These are phyloP conservation scores for Hucho hucho DNA, from an alignment of 2,113 vertebrate genomes.

Conservation along the genomic window DNA sequence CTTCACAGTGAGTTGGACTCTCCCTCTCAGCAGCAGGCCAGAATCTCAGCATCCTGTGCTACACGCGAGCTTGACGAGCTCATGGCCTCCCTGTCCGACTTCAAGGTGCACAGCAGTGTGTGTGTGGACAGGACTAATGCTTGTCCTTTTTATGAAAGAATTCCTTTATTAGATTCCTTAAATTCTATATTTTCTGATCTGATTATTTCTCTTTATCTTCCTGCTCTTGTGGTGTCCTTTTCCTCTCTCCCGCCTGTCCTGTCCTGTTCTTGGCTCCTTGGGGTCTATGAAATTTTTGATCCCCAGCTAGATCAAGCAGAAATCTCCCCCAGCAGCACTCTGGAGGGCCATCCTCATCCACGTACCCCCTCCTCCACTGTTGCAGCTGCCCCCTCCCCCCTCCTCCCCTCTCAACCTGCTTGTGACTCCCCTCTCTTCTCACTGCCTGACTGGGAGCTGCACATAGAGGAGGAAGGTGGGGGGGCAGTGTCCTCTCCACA, in stretches of 20 bases:
- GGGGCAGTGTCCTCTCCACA: not conserved
- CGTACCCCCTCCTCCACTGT: slow-evolving; percentile 46
- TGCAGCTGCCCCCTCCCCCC: slow-evolving; percentile 36
- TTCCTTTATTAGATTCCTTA: not conserved
- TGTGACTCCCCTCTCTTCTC: slow-evolving; percentile 51
- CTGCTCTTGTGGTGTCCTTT: slow-evolving; percentile 35
- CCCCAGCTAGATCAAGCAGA: slow-evolving; percentile 61
- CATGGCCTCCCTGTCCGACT: slow-evolving; percentile 97
- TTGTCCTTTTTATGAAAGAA: not conserved
- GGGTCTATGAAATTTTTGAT: slow-evolving; percentile 74
- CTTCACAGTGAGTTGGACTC: slow-evolving; percentile 81
- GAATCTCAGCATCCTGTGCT: slow-evolving; percentile 96
- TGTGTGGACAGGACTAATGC: slow-evolving; percentile 23
- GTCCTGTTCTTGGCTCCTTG: slow-evolving; percentile 68
- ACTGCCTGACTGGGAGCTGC: slow-evolving; percentile 61
- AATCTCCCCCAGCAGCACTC: slow-evolving; percentile 51
- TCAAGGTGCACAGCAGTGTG: slow-evolving; percentile 80
- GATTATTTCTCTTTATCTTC: slow-evolving; percentile 4
- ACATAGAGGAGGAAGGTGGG: slow-evolving; percentile 70
- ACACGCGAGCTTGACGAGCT: slow-evolving; percentile 96
- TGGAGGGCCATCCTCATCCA: slow-evolving; percentile 44
- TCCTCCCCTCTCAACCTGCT: slow-evolving; percentile 40
- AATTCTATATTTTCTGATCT: not conserved
- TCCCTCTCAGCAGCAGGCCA: slow-evolving; percentile 88
- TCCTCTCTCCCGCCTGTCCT: slow-evolving; percentile 49